Base-by-base conservation (phyloP, 2,797 vertebrate genomes). In the Cryptoprocta ferox region DNA sequence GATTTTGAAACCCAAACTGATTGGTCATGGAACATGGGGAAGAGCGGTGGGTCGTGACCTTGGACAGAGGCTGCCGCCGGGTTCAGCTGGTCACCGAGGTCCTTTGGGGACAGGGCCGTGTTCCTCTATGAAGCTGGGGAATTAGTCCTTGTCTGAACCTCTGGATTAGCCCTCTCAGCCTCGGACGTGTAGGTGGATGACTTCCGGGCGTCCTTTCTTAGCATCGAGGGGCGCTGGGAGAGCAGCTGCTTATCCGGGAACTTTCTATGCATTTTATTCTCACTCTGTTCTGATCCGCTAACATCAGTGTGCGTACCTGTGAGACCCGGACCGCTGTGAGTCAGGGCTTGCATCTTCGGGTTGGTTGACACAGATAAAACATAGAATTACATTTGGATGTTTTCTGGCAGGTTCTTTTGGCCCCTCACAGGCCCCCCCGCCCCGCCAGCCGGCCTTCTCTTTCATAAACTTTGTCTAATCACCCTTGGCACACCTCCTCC, bases 121-220 rank as follows among this genome's bases (percentile, higher is more conserved):
- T 78, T 98, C 93, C 93, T 80, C 68, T 39, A 3, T 92, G 48
- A 86, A 94, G 86, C 35, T 39, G 32, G 73, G 82, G 79, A 53
- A 15, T 94, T n/a, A 0, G 26, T 85, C 91, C 73, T 94, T 96
- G 76, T 70, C 82, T 48, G 95, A 53, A 63, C 73, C 84, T 96
- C 89, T 81, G 7, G 68, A n/a, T 82, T 76, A 48, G 95, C 83
- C 68, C 21, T 86, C 66, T 35, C 59, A 1, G 13, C 39, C 18
- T 18, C 24, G 24, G 87, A 35, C 45, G 1, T 59, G 11, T 4
- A 19, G 66, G 80, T 12, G 5, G 56, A 24, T 9, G 39, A 53
- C 66, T 39, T 0, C 1, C 4, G 59, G 35, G 16, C 0, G 3
- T 4, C 32, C n/a, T 24, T 48, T 35, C 81, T 26, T 15, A 15